Percentiles rank a stretch among this genome's conserved stretches.
Conservation (phyloP, 2,888 invertebrate genomes). For the Synergus itoensis region DNA sequence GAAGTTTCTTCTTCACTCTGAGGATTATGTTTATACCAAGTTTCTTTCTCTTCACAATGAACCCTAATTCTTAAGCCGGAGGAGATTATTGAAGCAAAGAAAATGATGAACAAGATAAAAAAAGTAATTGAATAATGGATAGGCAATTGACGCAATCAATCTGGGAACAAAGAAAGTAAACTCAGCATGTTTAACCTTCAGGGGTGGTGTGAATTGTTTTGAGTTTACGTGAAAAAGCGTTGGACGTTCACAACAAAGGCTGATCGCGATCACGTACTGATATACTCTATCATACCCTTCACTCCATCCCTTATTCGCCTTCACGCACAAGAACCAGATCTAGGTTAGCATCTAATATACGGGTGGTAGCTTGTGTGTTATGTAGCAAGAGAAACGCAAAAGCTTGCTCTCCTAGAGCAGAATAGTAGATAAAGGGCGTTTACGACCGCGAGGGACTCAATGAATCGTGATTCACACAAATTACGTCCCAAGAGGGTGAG, state of each 20-base stretch:
- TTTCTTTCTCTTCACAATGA: neutral
- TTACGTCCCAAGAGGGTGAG: slow-evolving; percentile 21
- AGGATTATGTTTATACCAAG: neutral
- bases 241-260: slow-evolving; percentile 20
- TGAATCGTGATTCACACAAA: slow-evolving; percentile 24
- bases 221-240: slow-evolving; percentile 22
- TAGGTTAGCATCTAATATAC: neutral
- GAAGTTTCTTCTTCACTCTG: neutral
- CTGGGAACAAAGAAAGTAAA: neutral
- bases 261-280: slow-evolving; percentile 6
- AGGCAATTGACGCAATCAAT: neutral
- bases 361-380: neutral
- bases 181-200: neutral
- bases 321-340: slow-evolving; percentile 16
- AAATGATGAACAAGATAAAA: neutral
- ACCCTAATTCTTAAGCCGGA: neutral
- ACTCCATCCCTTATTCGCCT: neutral
- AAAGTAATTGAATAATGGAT: neutral
- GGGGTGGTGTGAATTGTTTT: slow-evolving; percentile 27
- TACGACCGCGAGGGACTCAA: slow-evolving; percentile 29
- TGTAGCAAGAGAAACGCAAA: neutral
- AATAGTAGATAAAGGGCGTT: slow-evolving; percentile 14
- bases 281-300: neutral
- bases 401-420: neutral
- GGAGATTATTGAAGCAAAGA: neutral